Percentiles rank a stretch among this genome's conserved stretches.
Conservation (phyloP, 92 coral and sea anemone genomes). For the Parazoanthus swiftii region DNA sequence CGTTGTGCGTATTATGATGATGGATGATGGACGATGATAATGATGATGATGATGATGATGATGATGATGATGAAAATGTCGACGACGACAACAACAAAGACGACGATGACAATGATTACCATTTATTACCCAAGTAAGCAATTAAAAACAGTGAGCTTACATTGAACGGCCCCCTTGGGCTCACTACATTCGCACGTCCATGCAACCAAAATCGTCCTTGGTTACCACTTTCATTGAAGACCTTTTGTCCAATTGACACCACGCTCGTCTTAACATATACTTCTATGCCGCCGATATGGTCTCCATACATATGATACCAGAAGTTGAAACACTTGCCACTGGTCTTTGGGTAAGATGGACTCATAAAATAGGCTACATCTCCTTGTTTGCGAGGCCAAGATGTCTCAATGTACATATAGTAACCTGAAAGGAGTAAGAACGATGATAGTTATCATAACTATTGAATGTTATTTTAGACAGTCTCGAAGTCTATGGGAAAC, state of each 20-base stretch:
- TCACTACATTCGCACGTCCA: conserved; percentile 72
- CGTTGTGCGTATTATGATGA: too few relatives aligned
- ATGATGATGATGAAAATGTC: too few relatives aligned
- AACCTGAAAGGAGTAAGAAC: conserved; percentile 52
- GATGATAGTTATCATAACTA: background rate
- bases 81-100: too few relatives aligned
- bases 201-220: conserved; percentile 90
- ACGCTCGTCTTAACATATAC: conserved; percentile 65
- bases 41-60: too few relatives aligned
- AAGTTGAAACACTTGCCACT: conserved; percentile 93
- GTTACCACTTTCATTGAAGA: conserved; percentile 90
- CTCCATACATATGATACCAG: conserved; percentile 93
- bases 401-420: conserved; percentile 94
- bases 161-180: conserved; percentile 28
- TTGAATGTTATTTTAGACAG: background rate
- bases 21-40: too few relatives aligned
- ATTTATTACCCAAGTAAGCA: too few relatives aligned
- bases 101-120: too few relatives aligned
- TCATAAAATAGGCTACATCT: conserved; percentile 77
- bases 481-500: background rate
- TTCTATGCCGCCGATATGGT: conserved; percentile 75
- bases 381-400: conserved; percentile 72
- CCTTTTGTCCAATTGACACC: conserved; percentile 57
- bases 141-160: background rate
- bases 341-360: conserved; percentile 68